Evolutionary conservation across 1,140 invertebrate genomes (phyloP), one percentile per base, ranked within the genome.

Genomic region (Mylabris phalerata): DNA sequence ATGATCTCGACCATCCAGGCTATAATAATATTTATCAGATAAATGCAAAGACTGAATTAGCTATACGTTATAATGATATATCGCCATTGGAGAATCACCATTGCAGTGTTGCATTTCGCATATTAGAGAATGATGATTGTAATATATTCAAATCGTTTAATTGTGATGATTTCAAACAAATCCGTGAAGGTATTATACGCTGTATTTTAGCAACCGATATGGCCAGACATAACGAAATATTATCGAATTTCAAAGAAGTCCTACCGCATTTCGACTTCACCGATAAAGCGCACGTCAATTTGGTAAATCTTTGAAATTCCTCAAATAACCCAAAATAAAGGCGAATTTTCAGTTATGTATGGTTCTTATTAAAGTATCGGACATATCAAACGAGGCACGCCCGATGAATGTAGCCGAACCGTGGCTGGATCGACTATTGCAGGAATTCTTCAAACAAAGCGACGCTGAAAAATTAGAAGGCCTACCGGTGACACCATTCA

Each of bases 1-100:
- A 95, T 73, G 93, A 95, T 75, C 77, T 95, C 25, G 92, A 95
- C 72, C 92, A 95, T 80, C 92, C 92, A 4, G 92, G 92, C 27
- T 91, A 90, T 71, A 92, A 93, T 75, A 93, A 92, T 67, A 89
- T 89, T 59, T 93, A 92, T 75, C 89, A 92, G 76, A 91, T 93
- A 64, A 93, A 93, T 73, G 89, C 90, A 24, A 81, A 84, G 59
- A 93, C 91, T 5, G 90, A 92, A 68, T 73, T 93, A 61, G 90
- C 91, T 6, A 79, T 93, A 48, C 80, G 89, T 59, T 93, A 93
- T 75, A 93, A 93, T 73, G 91, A 93, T 75, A 91, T 92, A 61
- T 92, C 90, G 44, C 90, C 90, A 1, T 75, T 93, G 64, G 91
- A 93, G 71, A 93, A 93, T 75, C 90, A 93, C 73, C 91, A 93